These are phyloP conservation scores for Elaeidobius kamerunicus DNA, from an alignment of 2,888 invertebrate genomes.

Conservation along the genomic window DNA sequence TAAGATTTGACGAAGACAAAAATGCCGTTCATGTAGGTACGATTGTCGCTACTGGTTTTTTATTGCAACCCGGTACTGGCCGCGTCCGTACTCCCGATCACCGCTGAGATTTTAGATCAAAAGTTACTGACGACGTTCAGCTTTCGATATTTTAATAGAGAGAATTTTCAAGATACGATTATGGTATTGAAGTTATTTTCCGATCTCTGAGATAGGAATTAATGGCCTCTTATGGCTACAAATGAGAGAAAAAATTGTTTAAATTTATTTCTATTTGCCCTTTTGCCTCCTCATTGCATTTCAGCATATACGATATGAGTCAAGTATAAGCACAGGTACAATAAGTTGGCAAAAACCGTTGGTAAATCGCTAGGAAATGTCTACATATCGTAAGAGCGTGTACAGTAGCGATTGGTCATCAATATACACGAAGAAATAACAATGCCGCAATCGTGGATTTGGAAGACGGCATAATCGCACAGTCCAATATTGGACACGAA, in stretches of 20 bases:
- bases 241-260: no score
- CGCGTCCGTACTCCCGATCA: constrained; percentile 5
- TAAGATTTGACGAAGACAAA: constrained; percentile 27
- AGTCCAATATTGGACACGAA: constrained; percentile 31
- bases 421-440: constrained; percentile 50
- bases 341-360: constrained; percentile 17
- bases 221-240: no score
- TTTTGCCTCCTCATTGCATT: no score
- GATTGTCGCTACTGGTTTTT: constrained; percentile 25
- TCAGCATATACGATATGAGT: no score
- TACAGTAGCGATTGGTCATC: constrained; percentile 49
- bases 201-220: no score
- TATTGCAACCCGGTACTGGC: constrained; percentile 15
- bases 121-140: no score
- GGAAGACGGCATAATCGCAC: constrained; percentile 41
- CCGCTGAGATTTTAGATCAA: constrained; percentile 1
- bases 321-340: background rate
- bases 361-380: constrained; percentile 29
- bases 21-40: constrained; percentile 27
- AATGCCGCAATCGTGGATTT: constrained; percentile 47
- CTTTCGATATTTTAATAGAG: no score
- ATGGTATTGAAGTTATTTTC: no score
- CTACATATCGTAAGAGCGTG: constrained; percentile 39
- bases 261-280: no score
- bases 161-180: no score